phyloP scores from a whole-genome alignment of 2,797 vertebrate genomes.

The Malacoctenus gilli region DNA sequence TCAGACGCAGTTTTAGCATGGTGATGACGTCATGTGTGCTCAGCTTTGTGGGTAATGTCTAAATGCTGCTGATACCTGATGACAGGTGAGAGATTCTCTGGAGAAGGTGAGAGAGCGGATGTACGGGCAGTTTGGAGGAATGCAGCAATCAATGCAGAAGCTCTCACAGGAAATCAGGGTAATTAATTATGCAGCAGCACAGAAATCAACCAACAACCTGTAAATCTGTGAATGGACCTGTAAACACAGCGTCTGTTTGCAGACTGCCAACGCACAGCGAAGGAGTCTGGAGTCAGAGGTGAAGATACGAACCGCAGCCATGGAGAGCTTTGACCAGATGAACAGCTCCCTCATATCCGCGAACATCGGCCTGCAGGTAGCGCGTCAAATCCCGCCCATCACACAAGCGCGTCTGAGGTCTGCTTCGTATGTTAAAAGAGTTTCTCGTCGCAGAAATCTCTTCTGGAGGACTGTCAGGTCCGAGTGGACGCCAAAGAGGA shows the following conservation, averaged over 20 bases:
- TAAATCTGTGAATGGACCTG: slow-evolving; percentile 20
- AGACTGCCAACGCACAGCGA: slow-evolving; percentile 87
- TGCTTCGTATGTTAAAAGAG: slow-evolving; percentile 29
- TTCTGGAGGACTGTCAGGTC: slow-evolving; percentile 90
- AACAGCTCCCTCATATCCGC: slow-evolving; percentile 89
- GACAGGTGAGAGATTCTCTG: slow-evolving; percentile 95
- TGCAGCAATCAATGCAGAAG: slow-evolving; percentile 93
- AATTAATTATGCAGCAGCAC: slow-evolving; percentile 47
- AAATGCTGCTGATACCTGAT: slow-evolving; percentile 14
- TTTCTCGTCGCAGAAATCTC: slow-evolving; percentile 85
- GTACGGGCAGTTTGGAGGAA: slow-evolving; percentile 95
- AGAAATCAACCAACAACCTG: slow-evolving; percentile 19
- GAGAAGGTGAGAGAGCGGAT: slow-evolving; percentile 95
- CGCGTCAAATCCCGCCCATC: slow-evolving; percentile 14
- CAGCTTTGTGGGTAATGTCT: slow-evolving; percentile 1
- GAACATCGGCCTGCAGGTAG: slow-evolving; percentile 92
- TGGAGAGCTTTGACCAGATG: slow-evolving; percentile 92
- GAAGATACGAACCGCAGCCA: slow-evolving; percentile 84
- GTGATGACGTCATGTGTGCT: not conserved
- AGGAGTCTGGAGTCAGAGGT: slow-evolving; percentile 89
- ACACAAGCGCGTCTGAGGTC: not conserved
- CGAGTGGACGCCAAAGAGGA: slow-evolving; percentile 85
- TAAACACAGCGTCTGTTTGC: slow-evolving; percentile 27
- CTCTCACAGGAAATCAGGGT: slow-evolving; percentile 92
- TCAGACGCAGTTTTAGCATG: slow-evolving; percentile 5